Evolutionary conservation across 2,797 vertebrate genomes (phyloP).

Genomic region (Oreonectes daqikongensis): DNA sequence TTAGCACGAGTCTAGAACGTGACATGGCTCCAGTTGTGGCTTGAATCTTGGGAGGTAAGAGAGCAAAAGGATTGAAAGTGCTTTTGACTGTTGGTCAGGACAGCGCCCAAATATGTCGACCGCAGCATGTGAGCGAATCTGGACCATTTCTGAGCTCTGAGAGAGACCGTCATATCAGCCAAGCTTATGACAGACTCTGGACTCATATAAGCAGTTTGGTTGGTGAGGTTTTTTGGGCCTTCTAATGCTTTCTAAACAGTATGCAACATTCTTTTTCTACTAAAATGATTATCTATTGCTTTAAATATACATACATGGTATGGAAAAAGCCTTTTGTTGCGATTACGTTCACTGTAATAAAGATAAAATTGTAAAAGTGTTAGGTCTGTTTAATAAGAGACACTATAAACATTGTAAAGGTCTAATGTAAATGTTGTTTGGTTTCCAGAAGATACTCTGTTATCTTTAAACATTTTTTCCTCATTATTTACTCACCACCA

Average conservation of each 20-base stretch:
- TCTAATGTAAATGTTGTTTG: background rate
- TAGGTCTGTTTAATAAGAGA: constrained; percentile 54
- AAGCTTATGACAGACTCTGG: constrained; percentile 65
- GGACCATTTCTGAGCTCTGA: constrained; percentile 43
- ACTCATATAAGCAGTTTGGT: constrained; percentile 67
- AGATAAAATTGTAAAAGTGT: constrained; percentile 59
- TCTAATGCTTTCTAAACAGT: constrained; percentile 54
- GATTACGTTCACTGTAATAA: constrained; percentile 71
- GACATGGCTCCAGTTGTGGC: constrained; percentile 25
- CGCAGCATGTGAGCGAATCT: constrained; percentile 50
- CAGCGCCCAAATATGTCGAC: constrained; percentile 34
- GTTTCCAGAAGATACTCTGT: background rate
- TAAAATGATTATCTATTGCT: constrained; percentile 63
- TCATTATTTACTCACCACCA: too few relatives aligned
- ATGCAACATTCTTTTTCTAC: constrained; percentile 65
- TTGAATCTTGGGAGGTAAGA: constrained; percentile 25
- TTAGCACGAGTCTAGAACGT: constrained; percentile 32
- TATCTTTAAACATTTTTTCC: too few relatives aligned
- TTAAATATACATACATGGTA: constrained; percentile 69
- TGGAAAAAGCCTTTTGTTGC: constrained; percentile 68
- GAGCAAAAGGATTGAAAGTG: constrained; percentile 54
- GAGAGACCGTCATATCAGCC: constrained; percentile 43
- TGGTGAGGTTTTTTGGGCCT: constrained; percentile 66
- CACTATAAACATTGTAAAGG: background rate
- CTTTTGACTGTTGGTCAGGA: constrained; percentile 68